These are phyloP conservation scores for Tamias sibiricus DNA, from an alignment of 2,113 vertebrate genomes.

Conservation along the genomic window DNA sequence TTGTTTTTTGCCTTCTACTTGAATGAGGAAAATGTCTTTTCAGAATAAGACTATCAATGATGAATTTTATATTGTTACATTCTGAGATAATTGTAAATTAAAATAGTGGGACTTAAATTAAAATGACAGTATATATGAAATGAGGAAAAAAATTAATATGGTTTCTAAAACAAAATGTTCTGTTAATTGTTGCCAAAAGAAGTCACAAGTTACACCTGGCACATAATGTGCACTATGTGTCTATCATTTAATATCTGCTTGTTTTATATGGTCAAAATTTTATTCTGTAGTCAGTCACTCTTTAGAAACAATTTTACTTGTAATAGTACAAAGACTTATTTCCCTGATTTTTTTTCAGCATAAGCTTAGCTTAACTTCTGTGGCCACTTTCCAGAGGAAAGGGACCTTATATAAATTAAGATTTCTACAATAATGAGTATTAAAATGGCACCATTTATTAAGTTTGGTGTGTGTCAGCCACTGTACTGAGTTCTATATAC, in stretches of 20 bases:
- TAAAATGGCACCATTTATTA: not conserved
- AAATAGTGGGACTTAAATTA: not conserved
- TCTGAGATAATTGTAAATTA: not conserved
- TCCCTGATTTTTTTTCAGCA: not conserved
- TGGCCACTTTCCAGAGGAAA: not conserved
- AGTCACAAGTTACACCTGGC: not conserved
- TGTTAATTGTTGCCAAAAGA: not conserved
- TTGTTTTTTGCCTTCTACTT: conserved; percentile 16
- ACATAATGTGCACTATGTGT: not conserved
- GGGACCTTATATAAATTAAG: not conserved
- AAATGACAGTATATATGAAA: not conserved
- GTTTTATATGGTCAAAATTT: not conserved
- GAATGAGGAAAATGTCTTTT: not conserved
- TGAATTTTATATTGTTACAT: conserved; percentile 35
- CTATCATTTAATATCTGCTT: not conserved
- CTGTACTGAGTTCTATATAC: not conserved
- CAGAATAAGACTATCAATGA: not conserved
- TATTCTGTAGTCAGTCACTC: not conserved
- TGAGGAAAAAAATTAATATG: not conserved
- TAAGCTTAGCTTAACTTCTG: not conserved
- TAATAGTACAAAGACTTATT: not conserved
- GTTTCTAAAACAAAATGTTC: not conserved
- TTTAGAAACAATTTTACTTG: conserved; percentile 20
- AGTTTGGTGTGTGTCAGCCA: not conserved
- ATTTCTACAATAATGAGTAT: not conserved